phyloP scores from a whole-genome alignment of 2,888 invertebrate species.

The Emmelina monodactyla region DNA sequence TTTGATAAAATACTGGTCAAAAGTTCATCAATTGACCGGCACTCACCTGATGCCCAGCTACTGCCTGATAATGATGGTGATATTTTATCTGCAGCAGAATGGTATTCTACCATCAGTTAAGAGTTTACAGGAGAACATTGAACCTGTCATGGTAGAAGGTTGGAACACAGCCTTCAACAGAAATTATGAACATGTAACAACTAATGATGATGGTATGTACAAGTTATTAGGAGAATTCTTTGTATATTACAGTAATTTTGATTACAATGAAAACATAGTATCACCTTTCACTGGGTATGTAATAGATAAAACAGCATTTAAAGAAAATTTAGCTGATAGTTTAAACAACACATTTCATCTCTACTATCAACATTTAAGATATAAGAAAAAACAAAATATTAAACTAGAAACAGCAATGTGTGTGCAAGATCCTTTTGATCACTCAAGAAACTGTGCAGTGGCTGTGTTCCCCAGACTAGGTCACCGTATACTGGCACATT shows the following conservation, averaged over 20 bases:
- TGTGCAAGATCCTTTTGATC: constrained; percentile 24
- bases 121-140: constrained; percentile 32
- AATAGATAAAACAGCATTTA: not conserved
- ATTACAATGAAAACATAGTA: constrained; percentile 19
- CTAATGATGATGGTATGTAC: constrained; percentile 17
- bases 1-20: constrained; percentile 75
- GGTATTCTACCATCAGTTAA: constrained; percentile 58
- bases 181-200: not conserved
- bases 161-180: constrained; percentile 67
- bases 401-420: constrained; percentile 17
- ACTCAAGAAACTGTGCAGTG: constrained; percentile 20
- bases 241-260: constrained; percentile 23
- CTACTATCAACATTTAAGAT: constrained; percentile 17
- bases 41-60: constrained; percentile 64
- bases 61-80: constrained; percentile 65
- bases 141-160: constrained; percentile 30
- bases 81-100: constrained; percentile 72
- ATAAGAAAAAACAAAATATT: constrained; percentile 9
- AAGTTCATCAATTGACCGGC: constrained; percentile 58
- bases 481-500: constrained; percentile 9
- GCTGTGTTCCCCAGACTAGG: constrained; percentile 16
- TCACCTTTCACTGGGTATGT: constrained; percentile 18
- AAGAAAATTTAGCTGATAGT: constrained; percentile 3
- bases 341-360: constrained; percentile 16
- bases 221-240: constrained; percentile 28